These are phyloP conservation scores for Gasterosteus nipponicus DNA, from an alignment of 2,113 vertebrate species.

Conservation along the genomic window DNA sequence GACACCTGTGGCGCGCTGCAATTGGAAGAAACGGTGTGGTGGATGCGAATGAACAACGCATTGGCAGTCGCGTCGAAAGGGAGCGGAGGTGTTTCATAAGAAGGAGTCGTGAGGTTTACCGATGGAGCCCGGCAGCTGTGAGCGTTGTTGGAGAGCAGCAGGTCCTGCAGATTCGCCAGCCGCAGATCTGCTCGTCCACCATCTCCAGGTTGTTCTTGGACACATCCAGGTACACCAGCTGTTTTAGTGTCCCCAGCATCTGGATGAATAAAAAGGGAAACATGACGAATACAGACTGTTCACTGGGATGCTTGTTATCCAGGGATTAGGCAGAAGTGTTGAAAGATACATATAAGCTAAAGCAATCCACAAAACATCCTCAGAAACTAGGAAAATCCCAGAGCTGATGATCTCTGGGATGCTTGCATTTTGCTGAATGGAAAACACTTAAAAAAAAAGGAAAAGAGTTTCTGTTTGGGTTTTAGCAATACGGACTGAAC, in stretches of 20 bases:
- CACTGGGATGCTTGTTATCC: not conserved
- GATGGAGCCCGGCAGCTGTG: slow-evolving; percentile 92
- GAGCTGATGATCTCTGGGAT: not conserved
- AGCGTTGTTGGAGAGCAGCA: slow-evolving; percentile 94
- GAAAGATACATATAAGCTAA: not conserved
- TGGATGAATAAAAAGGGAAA: slow-evolving; percentile 48
- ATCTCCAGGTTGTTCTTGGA: slow-evolving; percentile 98
- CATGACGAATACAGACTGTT: not conserved
- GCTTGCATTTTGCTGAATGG: not conserved
- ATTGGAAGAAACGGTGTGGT: too few relatives aligned
- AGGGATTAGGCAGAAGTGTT: not conserved
- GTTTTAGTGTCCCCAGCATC: slow-evolving; percentile 94
- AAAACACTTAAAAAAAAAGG: not conserved
- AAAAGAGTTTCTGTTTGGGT: slow-evolving; percentile 12
- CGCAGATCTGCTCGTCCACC: slow-evolving; percentile 94
- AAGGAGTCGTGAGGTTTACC: slow-evolving; percentile 76
- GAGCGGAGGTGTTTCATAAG: slow-evolving; percentile 34
- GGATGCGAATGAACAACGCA: not conserved
- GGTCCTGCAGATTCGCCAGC: slow-evolving; percentile 94
- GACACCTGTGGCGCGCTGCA: not conserved
- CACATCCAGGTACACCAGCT: slow-evolving; percentile 93
- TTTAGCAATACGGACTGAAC: too few relatives aligned
- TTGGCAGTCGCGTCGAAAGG: slow-evolving; percentile 13
- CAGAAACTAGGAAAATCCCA: not conserved
- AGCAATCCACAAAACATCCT: slow-evolving; percentile 6